These are phyloP conservation scores for Dromius quadrimaculatus DNA, from an alignment of 2,888 invertebrate genomes.

Conservation along the genomic window DNA sequence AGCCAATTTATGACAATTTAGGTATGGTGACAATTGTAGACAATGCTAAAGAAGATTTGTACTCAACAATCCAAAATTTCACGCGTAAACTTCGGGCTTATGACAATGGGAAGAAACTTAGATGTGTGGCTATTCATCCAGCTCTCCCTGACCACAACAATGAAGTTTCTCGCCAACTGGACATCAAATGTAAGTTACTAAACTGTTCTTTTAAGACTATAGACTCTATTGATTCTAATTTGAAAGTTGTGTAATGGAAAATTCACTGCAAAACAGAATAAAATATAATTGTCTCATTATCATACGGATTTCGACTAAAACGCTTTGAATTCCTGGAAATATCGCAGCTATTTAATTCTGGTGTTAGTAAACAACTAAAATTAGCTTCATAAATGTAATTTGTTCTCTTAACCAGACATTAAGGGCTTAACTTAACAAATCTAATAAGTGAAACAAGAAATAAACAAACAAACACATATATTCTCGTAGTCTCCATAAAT, in stretches of 20 bases:
- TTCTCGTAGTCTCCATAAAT: too few species aligned
- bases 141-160: slow-evolving; percentile 66
- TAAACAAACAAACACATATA: background rate
- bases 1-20: slow-evolving; percentile 68
- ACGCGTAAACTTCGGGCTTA: slow-evolving; percentile 72
- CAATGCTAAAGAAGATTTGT: slow-evolving; percentile 71
- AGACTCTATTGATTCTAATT: too few species aligned
- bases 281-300: too few species aligned
- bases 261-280: background rate
- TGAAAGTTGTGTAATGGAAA: too few species aligned
- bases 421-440: background rate
- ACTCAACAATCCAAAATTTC: slow-evolving; percentile 76
- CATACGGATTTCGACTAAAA: too few species aligned
- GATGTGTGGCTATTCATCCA: slow-evolving; percentile 78
- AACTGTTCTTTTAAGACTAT: background rate
- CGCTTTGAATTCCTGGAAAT: too few species aligned
- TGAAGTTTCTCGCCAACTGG: slow-evolving; percentile 66
- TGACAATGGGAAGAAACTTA: slow-evolving; percentile 75
- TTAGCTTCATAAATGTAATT: too few species aligned
- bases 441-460: slow-evolving; percentile 16
- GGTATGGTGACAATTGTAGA: slow-evolving; percentile 70
- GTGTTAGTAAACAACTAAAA: too few species aligned
- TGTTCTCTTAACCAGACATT: slow-evolving; percentile 8
- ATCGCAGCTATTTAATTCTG: too few species aligned
- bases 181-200: slow-evolving; percentile 71